A percentile compares a stretch with the other conserved stretches of the same genome.
Conservation (phyloP, 1,140 invertebrate species). For the Streblospio benedicti region DNA sequence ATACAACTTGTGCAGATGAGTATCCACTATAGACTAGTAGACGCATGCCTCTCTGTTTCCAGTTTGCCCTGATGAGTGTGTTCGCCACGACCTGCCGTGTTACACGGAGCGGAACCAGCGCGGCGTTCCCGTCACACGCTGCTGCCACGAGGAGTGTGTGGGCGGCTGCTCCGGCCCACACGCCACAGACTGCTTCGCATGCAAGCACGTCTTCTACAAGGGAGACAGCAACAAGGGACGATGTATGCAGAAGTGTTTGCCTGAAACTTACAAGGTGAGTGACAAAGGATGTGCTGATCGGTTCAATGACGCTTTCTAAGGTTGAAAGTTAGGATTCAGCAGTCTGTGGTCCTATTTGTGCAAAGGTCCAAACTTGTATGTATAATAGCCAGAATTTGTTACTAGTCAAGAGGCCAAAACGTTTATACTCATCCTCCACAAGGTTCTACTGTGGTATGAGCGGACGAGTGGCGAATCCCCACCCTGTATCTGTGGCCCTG, state of each 20-base stretch:
- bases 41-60: too few relatives aligned
- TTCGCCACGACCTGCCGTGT: background rate
- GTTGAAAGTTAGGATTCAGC: too few relatives aligned
- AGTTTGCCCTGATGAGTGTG: conserved; percentile 3
- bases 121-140: conserved; percentile 35
- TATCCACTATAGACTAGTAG: too few relatives aligned
- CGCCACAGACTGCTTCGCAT: conserved; percentile 61
- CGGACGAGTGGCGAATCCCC: too few relatives aligned
- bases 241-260: conserved; percentile 64
- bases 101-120: background rate
- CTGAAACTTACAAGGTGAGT: conserved; percentile 57
- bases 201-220: conserved; percentile 59
- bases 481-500: too few relatives aligned
- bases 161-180: conserved; percentile 66
- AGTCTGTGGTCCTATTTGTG: background rate
- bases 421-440: too few relatives aligned
- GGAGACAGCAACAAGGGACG: too few relatives aligned
- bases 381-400: too few relatives aligned
- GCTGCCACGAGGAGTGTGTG: conserved; percentile 71
- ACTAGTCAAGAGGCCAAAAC: too few relatives aligned
- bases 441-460: too few relatives aligned
- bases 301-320: background rate
- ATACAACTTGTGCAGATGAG: too few relatives aligned
- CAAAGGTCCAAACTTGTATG: too few relatives aligned
- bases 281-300: conserved; percentile 21